Conservation (phyloP, 2,797 vertebrate species). For the Ara ararauna region DNA sequence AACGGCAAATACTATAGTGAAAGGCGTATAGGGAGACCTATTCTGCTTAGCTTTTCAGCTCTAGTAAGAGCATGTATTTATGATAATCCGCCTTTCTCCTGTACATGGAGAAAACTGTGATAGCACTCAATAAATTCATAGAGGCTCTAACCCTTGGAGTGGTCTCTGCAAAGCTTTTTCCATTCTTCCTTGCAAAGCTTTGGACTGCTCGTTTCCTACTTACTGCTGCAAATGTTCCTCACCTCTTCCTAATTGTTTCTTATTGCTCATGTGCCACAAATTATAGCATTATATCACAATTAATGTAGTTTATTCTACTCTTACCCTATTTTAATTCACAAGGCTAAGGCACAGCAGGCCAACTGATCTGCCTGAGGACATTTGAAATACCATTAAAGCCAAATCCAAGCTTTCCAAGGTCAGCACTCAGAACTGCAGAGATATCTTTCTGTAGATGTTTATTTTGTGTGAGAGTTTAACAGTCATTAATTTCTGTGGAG, state of each 20-base stretch:
- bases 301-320: background rate
- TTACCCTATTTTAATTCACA: background rate
- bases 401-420: background rate
- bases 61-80: background rate
- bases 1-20: background rate
- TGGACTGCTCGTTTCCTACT: background rate
- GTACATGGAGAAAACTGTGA: rapidly evolving
- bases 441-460: background rate
- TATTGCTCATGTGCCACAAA: background rate
- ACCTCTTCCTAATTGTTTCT: background rate
- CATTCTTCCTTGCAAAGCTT: background rate
- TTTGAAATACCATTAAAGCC: background rate
- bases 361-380: background rate
- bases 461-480: background rate
- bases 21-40: background rate
- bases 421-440: background rate
- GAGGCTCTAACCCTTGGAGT: background rate
- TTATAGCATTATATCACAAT: background rate
- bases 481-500: background rate
- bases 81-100: background rate
- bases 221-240: background rate
- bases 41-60: background rate
- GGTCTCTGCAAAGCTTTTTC: background rate
- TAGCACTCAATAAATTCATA: background rate
- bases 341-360: background rate